Percentiles rank a stretch among this genome's conserved stretches.
phyloP scores from a whole-genome alignment of 2,113 vertebrate genomes.

The Catharus fuscescens region DNA sequence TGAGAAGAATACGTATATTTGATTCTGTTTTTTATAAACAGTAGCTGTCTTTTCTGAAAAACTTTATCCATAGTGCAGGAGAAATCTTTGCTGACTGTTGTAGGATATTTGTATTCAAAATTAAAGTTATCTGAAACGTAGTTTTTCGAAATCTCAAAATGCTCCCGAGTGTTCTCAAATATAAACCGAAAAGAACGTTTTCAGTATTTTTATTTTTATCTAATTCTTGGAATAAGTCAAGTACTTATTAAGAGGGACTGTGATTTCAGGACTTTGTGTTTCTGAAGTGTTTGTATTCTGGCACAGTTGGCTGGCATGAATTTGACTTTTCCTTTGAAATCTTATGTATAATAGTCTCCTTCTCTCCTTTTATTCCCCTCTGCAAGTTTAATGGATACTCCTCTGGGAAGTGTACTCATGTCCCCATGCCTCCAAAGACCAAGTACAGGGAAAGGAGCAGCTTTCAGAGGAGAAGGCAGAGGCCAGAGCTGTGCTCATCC shows the following conservation, averaged over 20 bases:
- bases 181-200: background rate
- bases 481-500: background rate
- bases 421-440: background rate
- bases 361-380: background rate
- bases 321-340: background rate
- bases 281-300: background rate
- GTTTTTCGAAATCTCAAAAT: background rate
- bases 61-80: conserved; percentile 36
- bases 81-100: conserved; percentile 1
- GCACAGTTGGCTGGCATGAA: background rate
- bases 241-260: background rate
- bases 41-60: conserved; percentile 66
- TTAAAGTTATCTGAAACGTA: conserved; percentile 40
- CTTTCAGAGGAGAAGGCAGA: background rate
- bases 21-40: conserved; percentile 65
- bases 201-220: background rate
- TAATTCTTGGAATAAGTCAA: background rate
- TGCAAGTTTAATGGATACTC: background rate
- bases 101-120: conserved; percentile 53
- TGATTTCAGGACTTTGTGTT: background rate
- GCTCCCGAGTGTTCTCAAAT: conserved; percentile 13
- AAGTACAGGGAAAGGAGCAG: rapidly evolving
- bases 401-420: background rate
- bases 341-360: background rate
- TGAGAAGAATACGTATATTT: conserved; percentile 44